phyloP scores from a whole-genome alignment of 2,797 vertebrate species.

The Spizella passerina region DNA sequence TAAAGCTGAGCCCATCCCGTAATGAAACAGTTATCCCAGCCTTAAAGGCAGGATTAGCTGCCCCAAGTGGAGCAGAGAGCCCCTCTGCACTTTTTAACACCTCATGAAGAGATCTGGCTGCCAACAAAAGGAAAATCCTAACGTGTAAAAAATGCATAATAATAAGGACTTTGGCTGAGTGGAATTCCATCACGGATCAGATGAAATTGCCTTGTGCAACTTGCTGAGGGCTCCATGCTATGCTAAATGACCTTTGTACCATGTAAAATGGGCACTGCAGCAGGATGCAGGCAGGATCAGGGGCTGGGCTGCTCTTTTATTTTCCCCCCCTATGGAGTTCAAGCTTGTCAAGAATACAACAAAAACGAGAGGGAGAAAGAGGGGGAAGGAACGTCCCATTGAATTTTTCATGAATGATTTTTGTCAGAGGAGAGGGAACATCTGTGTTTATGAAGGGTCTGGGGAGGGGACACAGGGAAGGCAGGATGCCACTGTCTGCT shows the following conservation, averaged over 20 bases:
- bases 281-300: conserved; percentile 21
- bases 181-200: conserved; percentile 65
- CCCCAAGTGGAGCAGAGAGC: conserved; percentile 71
- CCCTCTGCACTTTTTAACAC: conserved; percentile 79
- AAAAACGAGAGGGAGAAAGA: conserved; percentile 21
- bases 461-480: accelerated
- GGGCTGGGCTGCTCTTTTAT: conserved; percentile 63
- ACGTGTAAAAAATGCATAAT: conserved; percentile 74
- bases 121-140: conserved; percentile 73
- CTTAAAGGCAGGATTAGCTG: conserved; percentile 69
- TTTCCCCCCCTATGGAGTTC: conserved; percentile 21
- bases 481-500: background rate
- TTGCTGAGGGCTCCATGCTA: conserved; percentile 54
- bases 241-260: conserved; percentile 66
- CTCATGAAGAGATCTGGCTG: conserved; percentile 69
- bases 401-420: conserved; percentile 45
- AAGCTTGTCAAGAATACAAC: conserved; percentile 54
- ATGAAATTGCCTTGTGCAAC: conserved; percentile 69
- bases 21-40: conserved; percentile 67
- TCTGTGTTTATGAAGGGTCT: conserved; percentile 12
- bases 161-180: conserved; percentile 66
- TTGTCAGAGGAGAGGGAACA: conserved; percentile 45
- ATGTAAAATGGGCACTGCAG: conserved; percentile 56
- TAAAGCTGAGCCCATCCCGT: conserved; percentile 15
- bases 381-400: background rate